Evolutionary conservation across 2,113 vertebrate species (phyloP).

Genomic region (Spilogale gracilis): DNA sequence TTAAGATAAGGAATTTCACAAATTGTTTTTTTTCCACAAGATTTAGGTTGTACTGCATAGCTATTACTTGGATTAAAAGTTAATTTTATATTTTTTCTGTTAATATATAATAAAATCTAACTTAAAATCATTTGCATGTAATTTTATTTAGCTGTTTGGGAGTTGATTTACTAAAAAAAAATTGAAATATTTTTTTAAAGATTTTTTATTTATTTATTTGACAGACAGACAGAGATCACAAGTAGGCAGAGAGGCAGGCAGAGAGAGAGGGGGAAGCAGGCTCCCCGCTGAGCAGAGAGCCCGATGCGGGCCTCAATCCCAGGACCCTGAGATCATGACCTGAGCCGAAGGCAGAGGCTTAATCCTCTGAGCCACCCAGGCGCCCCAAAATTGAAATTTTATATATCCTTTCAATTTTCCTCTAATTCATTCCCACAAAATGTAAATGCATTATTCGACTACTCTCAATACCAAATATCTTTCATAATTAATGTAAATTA

Average conservation of each 20-base stretch:
- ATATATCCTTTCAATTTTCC: slow-evolving; percentile 22
- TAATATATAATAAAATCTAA: slow-evolving; percentile 31
- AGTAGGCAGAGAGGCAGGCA: too few relatives aligned
- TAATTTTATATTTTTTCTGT: not conserved
- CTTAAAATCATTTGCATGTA: not conserved
- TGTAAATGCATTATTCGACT: not conserved
- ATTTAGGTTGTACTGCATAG: not conserved
- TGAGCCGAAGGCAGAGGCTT: too few relatives aligned
- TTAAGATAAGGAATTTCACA: not conserved
- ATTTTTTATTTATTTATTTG: too few relatives aligned
- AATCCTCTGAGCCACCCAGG: too few relatives aligned
- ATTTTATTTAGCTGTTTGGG: not conserved
- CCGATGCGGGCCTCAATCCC: too few relatives aligned
- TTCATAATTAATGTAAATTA: slow-evolving; percentile 40
- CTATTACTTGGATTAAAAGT: slow-evolving; percentile 42
- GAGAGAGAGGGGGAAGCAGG: too few relatives aligned
- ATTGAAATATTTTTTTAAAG: not conserved
- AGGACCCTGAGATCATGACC: too few relatives aligned
- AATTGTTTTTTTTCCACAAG: not conserved
- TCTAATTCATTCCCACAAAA: not conserved
- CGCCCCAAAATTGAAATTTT: not conserved
- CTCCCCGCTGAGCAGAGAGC: too few relatives aligned
- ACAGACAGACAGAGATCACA: too few relatives aligned
- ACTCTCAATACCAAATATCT: not conserved
- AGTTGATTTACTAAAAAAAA: not conserved